A percentile compares a stretch with the other conserved stretches of the same genome.
phyloP scores from a whole-genome alignment of 1,140 invertebrate species.

The Aphaenogaster floridana region DNA sequence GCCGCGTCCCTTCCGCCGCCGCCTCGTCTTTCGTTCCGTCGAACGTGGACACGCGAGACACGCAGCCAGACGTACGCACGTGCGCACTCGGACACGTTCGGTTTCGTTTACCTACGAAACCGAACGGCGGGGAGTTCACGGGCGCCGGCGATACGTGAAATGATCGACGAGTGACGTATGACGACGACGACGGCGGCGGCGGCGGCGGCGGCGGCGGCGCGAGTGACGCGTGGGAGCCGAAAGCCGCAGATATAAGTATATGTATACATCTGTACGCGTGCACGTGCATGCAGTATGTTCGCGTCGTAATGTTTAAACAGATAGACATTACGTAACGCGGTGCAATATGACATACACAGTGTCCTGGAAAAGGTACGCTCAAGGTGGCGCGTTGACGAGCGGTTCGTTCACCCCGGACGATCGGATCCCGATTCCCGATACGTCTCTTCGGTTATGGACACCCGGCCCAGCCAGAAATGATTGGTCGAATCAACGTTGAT shows the following conservation, averaged over 20 bases:
- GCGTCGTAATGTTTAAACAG: constrained; percentile 27
- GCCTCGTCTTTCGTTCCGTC: constrained; percentile 60
- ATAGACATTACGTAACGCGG: constrained; percentile 29
- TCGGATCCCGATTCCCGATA: background rate
- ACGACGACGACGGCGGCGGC: constrained; percentile 7
- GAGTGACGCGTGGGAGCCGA: constrained; percentile 55
- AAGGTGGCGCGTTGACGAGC: background rate
- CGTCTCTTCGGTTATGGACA: background rate
- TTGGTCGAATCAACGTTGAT: too few species aligned
- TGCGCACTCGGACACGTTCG: constrained; percentile 65
- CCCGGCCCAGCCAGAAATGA: too few species aligned
- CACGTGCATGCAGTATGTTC: background rate
- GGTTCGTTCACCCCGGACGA: background rate
- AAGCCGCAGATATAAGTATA: constrained; percentile 4
- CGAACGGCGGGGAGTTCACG: constrained; percentile 30
- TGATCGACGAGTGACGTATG: constrained; percentile 67
- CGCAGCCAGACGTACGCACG: constrained; percentile 71
- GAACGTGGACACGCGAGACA: constrained; percentile 69
- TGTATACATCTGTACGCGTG: background rate
- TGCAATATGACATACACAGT: constrained; percentile 38
- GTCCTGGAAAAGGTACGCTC: constrained; percentile 31
- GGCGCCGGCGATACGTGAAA: constrained; percentile 44
- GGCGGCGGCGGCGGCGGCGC: background rate
- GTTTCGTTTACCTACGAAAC: constrained; percentile 64
- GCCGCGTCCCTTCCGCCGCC: constrained; percentile 23